Conservation (phyloP, 1,140 invertebrate species). For the Zaprionus davidi region DNA sequence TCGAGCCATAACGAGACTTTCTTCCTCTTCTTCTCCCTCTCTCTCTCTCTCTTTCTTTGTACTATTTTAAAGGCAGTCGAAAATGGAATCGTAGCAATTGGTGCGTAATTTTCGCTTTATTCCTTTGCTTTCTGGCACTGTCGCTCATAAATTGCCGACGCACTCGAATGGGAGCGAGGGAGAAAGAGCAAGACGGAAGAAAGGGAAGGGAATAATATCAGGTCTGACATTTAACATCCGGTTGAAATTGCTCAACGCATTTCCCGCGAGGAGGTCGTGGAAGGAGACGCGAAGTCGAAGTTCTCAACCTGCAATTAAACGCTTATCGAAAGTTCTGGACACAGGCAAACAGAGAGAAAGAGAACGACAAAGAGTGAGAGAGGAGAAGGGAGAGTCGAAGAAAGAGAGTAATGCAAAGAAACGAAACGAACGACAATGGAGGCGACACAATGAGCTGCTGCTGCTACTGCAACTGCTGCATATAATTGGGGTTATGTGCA, state of each 20-base stretch:
- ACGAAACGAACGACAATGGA: conserved; percentile 39
- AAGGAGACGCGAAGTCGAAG: conserved; percentile 26
- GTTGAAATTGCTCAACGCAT: conserved; percentile 72
- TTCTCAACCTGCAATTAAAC: conserved; percentile 77
- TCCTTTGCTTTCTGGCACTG: conserved; percentile 45
- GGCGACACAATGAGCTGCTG: conserved; percentile 22
- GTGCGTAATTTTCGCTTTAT: conserved; percentile 52
- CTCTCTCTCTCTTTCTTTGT: not conserved
- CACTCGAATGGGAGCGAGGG: not conserved
- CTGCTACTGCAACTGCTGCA: conserved; percentile 27
- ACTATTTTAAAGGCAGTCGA: conserved; percentile 18
- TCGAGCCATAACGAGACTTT: not conserved
- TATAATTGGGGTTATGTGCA: conserved; percentile 63
- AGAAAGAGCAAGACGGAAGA: not conserved
- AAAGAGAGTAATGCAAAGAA: conserved; percentile 4
- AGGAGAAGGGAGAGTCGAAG: not conserved
- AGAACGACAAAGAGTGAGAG: conserved; percentile 1
- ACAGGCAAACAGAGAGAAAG: conserved; percentile 15
- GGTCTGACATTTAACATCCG: conserved; percentile 76
- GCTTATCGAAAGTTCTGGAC: conserved; percentile 74
- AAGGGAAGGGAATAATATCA: conserved; percentile 50
- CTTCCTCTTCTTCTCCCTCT: not conserved
- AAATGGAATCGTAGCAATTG: conserved; percentile 26
- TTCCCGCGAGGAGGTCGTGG: conserved; percentile 39
- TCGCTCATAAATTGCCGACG: conserved; percentile 63